Percentiles rank a stretch among this genome's conserved stretches.
These are phyloP conservation scores for Cirrhinus molitorella DNA, from an alignment of 2,797 vertebrate species.

Conservation along the genomic window DNA sequence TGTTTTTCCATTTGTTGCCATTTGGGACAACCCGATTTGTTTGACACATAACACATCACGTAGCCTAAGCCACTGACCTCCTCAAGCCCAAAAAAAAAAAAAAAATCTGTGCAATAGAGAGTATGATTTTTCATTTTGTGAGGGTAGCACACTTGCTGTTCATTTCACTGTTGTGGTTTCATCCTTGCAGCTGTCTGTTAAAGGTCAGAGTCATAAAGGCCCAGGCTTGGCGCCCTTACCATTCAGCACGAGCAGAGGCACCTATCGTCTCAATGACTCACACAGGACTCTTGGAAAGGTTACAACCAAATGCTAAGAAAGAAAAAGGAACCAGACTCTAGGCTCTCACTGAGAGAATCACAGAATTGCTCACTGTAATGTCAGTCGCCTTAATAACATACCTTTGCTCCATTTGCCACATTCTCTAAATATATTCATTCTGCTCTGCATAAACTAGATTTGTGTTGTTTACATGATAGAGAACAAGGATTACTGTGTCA, in stretches of 20 bases:
- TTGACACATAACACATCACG: slow-evolving; percentile 23
- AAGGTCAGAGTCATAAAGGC: slow-evolving; percentile 76
- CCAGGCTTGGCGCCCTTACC: slow-evolving; percentile 68
- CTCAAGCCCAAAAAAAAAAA: slow-evolving; percentile 2
- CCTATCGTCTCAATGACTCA: slow-evolving; percentile 72
- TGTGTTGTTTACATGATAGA: slow-evolving; percentile 40
- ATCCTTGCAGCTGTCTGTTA: slow-evolving; percentile 60
- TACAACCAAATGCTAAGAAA: slow-evolving; percentile 53
- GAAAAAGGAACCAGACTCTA: slow-evolving; percentile 44
- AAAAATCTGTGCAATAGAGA: background rate
- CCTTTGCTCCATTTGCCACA: slow-evolving; percentile 30
- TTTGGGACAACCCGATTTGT: slow-evolving; percentile 16
- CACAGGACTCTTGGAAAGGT: slow-evolving; percentile 72
- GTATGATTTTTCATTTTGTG: slow-evolving; percentile 24
- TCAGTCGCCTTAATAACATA: slow-evolving; percentile 40
- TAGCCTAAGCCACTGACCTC: slow-evolving; percentile 27
- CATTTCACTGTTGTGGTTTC: slow-evolving; percentile 55
- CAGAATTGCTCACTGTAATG: slow-evolving; percentile 45
- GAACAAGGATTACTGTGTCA: slow-evolving; percentile 14
- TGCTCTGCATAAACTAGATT: background rate
- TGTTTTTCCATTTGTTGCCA: slow-evolving; percentile 31
- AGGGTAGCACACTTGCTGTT: slow-evolving; percentile 2
- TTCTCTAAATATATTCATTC: slow-evolving; percentile 28
- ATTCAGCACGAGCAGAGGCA: slow-evolving; percentile 70
- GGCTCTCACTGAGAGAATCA: slow-evolving; percentile 47